Conservation (phyloP, 1,140 invertebrate species). For the Brevipalpus yothersi region DNA sequence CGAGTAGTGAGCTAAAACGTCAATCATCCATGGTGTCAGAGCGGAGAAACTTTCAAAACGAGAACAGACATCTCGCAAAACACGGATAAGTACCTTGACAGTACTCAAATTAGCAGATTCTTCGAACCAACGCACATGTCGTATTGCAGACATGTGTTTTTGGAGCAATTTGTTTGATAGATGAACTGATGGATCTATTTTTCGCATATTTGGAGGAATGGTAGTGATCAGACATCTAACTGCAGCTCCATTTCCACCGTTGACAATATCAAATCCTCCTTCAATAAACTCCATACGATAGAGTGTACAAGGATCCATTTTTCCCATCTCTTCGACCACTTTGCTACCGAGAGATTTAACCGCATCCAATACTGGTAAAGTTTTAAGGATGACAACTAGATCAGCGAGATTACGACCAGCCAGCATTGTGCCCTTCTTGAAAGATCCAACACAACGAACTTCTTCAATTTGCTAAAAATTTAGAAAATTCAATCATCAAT, state of each 20-base stretch:
- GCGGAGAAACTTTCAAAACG: constrained; percentile 71
- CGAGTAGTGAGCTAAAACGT: constrained; percentile 79
- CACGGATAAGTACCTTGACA: constrained; percentile 78
- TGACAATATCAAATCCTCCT: constrained; percentile 17
- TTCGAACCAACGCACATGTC: constrained; percentile 90
- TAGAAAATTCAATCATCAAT: not conserved
- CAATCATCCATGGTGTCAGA: constrained; percentile 85
- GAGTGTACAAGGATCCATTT: constrained; percentile 21
- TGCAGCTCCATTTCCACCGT: constrained; percentile 34
- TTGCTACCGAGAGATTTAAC: constrained; percentile 72
- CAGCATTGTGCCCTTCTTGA: constrained; percentile 94
- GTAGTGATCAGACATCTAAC: constrained; percentile 76
- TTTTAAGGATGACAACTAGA: constrained; percentile 93
- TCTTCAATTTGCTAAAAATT: constrained; percentile 69
- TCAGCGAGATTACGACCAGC: constrained; percentile 83
- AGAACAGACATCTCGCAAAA: constrained; percentile 63
- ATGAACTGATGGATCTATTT: constrained; percentile 73
- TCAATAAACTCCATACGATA: constrained; percentile 20
- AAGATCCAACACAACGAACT: constrained; percentile 82
- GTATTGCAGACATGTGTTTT: constrained; percentile 68
- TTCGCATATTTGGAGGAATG: constrained; percentile 68
- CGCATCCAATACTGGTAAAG: constrained; percentile 61
- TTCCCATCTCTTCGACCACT: constrained; percentile 54
- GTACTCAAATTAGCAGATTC: constrained; percentile 88
- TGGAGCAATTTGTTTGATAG: constrained; percentile 39